Base-by-base conservation (phyloP, 1,140 invertebrate species). In the Lucilia sericata region DNA sequence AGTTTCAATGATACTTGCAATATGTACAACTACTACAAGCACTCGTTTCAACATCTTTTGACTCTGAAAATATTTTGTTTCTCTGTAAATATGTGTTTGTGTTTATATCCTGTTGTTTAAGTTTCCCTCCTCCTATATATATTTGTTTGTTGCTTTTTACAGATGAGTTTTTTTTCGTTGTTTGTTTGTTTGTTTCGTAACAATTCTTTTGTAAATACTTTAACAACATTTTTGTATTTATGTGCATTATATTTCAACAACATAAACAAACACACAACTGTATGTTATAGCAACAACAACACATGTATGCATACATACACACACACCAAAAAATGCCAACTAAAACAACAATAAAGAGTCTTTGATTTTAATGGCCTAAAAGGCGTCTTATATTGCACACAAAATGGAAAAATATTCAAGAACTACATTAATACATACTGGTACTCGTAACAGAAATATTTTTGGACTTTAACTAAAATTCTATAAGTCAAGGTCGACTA, bases 281-380 rank as follows among this genome's bases (percentile, higher is more conserved):
- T 8, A 7, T 42, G 10, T 10, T 42, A 5, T 42, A 60, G 14
- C 55, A 60, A 60, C 17, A 60, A 60, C 14, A 60, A 60, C n/a
- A n/a, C 0, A 60, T 7, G n/a, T n/a, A 2, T 30, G 25, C 25
- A 30, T 30, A 3, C 25, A 30, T 30, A 30, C 25, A 30, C 3
- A 30, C 25, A n/a, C 51, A 60, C 14, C 19, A 21, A 70, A 19
- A 3, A 21, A 65, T 8, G 17, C 14, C 25, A 30, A 65, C n/a
- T 0, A 19, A 17, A 0, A 70, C 5, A 70, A 70, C 17, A 80
- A 19, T 25, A 80, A 80, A 80, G 42, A 49, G 19, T 49, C 76
- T 51, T 49, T 80, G 76, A 80, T 51, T 80, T 49, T 80, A 80
- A 80, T 80, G 76, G 76, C 42, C 76, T 80, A 80, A 80, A 80